Percentiles rank a stretch among this genome's conserved stretches.
phyloP scores from a whole-genome alignment of 92 coral and sea anemone genomes.

The Nematostella vectensis region DNA sequence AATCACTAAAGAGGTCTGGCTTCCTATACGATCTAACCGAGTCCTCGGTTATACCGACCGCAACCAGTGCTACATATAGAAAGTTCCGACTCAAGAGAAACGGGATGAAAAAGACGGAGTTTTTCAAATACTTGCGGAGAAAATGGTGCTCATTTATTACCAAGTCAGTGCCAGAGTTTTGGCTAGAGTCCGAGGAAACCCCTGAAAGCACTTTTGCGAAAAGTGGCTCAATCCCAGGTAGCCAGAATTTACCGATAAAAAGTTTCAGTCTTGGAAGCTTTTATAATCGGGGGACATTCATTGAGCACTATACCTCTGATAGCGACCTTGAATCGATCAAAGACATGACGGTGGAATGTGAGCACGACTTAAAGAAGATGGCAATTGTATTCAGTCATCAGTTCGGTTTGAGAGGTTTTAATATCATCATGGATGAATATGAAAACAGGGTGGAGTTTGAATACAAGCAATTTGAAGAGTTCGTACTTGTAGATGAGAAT shows the following conservation, averaged over 20 bases:
- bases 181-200: constrained; percentile 60
- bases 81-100: constrained; percentile 14
- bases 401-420: neutral
- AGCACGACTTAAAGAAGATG: constrained; percentile 59
- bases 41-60: neutral
- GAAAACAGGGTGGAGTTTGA: constrained; percentile 65
- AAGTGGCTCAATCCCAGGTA: constrained; percentile 19
- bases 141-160: constrained; percentile 38
- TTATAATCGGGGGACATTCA: constrained; percentile 44
- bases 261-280: constrained; percentile 65
- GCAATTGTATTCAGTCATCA: constrained; percentile 30
- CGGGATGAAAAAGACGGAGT: constrained; percentile 5
- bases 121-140: constrained; percentile 44
- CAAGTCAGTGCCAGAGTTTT: constrained; percentile 34
- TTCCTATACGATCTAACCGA: too few species aligned
- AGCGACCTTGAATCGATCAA: constrained; percentile 10
- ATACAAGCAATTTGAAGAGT: constrained; percentile 71
- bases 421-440: neutral
- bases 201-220: constrained; percentile 21
- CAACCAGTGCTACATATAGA: neutral
- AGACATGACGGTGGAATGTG: constrained; percentile 45
- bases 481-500: constrained; percentile 56
- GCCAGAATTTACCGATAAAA: constrained; percentile 28
- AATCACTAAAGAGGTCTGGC: too few species aligned
- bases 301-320: constrained; percentile 42